phyloP scores from a whole-genome alignment of 2,888 invertebrate genomes.

The Chymomyza procnemis region DNA sequence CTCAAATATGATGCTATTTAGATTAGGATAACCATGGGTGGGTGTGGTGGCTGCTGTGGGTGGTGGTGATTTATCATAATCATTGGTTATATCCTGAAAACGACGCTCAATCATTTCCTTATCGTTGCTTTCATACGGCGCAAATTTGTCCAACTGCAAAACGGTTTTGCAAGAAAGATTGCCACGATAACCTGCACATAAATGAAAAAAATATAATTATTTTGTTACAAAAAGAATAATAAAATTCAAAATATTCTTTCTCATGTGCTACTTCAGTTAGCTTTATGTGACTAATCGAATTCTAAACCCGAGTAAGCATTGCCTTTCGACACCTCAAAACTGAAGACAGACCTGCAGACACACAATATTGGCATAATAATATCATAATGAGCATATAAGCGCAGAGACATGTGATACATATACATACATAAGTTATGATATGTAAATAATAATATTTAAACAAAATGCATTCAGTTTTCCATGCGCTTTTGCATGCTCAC shows the following conservation, averaged over 20 bases:
- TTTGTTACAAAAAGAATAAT: too few relatives aligned
- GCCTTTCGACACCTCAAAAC: slow-evolving; percentile 61
- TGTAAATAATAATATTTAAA: slow-evolving; percentile 40
- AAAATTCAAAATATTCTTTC: slow-evolving; percentile 29
- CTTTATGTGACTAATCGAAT: slow-evolving; percentile 63
- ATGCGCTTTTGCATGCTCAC: neutral
- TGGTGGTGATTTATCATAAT: slow-evolving; percentile 76
- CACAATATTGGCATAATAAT: slow-evolving; percentile 41
- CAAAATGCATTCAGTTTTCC: slow-evolving; percentile 22
- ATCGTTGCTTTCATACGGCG: slow-evolving; percentile 69
- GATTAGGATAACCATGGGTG: slow-evolving; percentile 62
- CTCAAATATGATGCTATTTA: slow-evolving; percentile 74
- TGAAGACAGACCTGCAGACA: slow-evolving; percentile 32
- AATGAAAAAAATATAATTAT: neutral
- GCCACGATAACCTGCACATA: slow-evolving; percentile 73
- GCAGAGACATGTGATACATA: slow-evolving; percentile 17
- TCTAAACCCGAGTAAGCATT: slow-evolving; percentile 41
- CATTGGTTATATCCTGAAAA: slow-evolving; percentile 76
- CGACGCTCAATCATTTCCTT: slow-evolving; percentile 76
- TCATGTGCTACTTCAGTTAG: slow-evolving; percentile 55
- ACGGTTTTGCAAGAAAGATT: slow-evolving; percentile 78
- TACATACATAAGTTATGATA: slow-evolving; percentile 33
- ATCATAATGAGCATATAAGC: slow-evolving; percentile 57
- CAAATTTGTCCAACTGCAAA: slow-evolving; percentile 77
- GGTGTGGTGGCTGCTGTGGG: slow-evolving; percentile 67